Conservation (phyloP, 2,797 vertebrate species). For the Delichon dasypus region DNA sequence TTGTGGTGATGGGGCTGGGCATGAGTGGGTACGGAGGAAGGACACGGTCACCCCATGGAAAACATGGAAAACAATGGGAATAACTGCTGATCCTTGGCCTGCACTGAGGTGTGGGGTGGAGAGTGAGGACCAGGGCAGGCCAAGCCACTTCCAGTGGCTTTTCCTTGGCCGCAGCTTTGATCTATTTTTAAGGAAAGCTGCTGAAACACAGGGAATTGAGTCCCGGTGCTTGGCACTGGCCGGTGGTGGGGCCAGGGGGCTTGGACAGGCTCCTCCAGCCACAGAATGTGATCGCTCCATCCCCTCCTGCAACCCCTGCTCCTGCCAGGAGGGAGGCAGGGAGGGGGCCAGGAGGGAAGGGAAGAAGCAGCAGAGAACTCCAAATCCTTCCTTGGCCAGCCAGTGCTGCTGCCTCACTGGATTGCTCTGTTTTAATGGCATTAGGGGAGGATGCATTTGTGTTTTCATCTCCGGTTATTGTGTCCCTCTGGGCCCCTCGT, state of each 20-base stretch:
- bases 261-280: background rate
- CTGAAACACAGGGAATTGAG: background rate
- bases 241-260: rapidly evolving
- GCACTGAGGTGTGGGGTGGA: background rate
- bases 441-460: constrained; percentile 13
- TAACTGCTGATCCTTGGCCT: background rate
- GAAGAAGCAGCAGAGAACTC: background rate
- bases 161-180: background rate
- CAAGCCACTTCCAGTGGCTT: constrained; percentile 38
- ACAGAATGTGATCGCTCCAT: background rate
- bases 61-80: background rate
- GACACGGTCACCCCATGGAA: background rate
- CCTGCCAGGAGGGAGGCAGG: background rate
- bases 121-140: background rate
- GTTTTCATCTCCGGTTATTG: constrained; percentile 54
- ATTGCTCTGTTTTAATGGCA: background rate
- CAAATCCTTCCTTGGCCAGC: background rate
- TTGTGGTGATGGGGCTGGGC: rapidly evolving
- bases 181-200: constrained; percentile 14
- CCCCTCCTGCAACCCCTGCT: background rate
- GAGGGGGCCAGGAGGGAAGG: background rate
- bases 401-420: background rate
- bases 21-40: background rate
- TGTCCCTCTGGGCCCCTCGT: background rate
- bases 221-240: background rate